Evolutionary conservation across 2,888 invertebrate genomes (phyloP).

Genomic region (Apotomis capreana): DNA sequence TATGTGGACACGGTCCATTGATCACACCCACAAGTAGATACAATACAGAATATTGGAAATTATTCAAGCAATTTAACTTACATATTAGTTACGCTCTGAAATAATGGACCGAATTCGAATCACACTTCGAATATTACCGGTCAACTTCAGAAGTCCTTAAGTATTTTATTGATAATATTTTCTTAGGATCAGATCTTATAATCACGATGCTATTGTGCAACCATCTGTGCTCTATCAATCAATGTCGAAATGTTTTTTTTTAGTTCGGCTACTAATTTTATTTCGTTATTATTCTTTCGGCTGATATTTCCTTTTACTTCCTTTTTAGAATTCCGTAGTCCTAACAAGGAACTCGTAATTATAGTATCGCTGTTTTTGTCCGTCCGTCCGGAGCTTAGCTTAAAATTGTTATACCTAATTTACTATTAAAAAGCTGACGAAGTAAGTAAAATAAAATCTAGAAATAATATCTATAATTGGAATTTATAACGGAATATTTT

Average conservation of each 20-base stretch:
- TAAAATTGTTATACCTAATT: no score
- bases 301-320: conserved; percentile 21
- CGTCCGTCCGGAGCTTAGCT: no score
- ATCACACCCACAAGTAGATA: conserved; percentile 68
- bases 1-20: conserved; percentile 70
- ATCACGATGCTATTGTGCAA: conserved; percentile 71
- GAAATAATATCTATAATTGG: no score
- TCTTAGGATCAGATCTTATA: conserved; percentile 67
- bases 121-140: conserved; percentile 33
- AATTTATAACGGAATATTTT: no score
- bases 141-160: conserved; percentile 12
- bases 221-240: conserved; percentile 71
- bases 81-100: conserved; percentile 43
- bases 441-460: no score
- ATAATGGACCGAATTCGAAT: conserved; percentile 23
- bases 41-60: conserved; percentile 59
- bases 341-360: no score
- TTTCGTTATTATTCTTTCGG: conserved; percentile 38
- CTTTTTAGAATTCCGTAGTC: background rate
- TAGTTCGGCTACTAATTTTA: conserved; percentile 41
- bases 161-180: conserved; percentile 55
- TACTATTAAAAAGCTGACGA: no score
- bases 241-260: conserved; percentile 54
- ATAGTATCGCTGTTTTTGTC: no score
- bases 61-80: conserved; percentile 48